phyloP scores from a whole-genome alignment of 2,888 invertebrate species.

The Rhodophaea formosa region DNA sequence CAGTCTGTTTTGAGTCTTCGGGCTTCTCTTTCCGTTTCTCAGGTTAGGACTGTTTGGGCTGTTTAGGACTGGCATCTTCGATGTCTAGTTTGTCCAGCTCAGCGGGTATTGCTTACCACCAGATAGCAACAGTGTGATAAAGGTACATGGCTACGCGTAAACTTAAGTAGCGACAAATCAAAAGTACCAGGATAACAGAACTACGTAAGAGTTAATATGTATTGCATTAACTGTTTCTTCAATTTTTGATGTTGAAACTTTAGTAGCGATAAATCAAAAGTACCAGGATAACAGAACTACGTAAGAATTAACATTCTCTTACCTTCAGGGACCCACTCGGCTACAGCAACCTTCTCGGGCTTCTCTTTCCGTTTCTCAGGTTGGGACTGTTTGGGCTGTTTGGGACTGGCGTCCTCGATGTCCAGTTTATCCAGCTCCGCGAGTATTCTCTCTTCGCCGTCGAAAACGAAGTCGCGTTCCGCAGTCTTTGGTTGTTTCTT shows the following conservation, averaged over 20 bases:
- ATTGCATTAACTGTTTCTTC: too few relatives aligned
- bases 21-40: too few relatives aligned
- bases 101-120: conserved; percentile 63
- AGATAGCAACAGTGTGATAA: too few relatives aligned
- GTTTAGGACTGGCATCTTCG: conserved; percentile 42
- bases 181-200: too few relatives aligned
- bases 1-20: conserved; percentile 18
- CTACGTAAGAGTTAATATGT: neutral
- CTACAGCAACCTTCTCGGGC: conserved; percentile 32
- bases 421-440: conserved; percentile 62
- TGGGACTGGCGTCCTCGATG: conserved; percentile 44
- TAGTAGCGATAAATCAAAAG: too few relatives aligned
- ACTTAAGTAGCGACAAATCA: too few relatives aligned
- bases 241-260: too few relatives aligned
- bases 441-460: conserved; percentile 65
- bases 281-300: neutral
- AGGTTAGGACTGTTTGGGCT: too few relatives aligned
- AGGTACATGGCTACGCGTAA: too few relatives aligned
- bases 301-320: neutral
- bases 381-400: too few relatives aligned
- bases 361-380: conserved; percentile 8
- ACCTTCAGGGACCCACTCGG: conserved; percentile 27
- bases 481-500: conserved; percentile 31
- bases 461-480: conserved; percentile 65
- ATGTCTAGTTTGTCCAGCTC: conserved; percentile 61